phyloP scores from a whole-genome alignment of 30 jellyfish, hydroid and myxozoan species.

The Cassiopea andromeda region DNA sequence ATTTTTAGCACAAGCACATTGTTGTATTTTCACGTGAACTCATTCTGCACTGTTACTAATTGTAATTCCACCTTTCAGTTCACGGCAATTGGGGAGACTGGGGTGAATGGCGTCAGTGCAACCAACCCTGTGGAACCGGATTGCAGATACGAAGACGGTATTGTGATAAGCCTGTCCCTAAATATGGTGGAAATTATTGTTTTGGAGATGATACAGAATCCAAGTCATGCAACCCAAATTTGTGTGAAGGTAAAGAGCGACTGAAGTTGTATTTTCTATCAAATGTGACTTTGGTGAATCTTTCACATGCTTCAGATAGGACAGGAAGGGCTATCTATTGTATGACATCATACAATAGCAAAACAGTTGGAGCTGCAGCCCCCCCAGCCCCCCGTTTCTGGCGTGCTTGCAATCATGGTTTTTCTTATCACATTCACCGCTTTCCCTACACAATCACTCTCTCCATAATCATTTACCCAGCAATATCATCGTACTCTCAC shows the following conservation, averaged over 20 bases:
- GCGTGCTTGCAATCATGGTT: neutral
- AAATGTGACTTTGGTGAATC: neutral
- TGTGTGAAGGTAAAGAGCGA: constrained; percentile 21
- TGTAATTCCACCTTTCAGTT: constrained; percentile 1
- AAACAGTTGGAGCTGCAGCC: neutral
- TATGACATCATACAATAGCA: neutral
- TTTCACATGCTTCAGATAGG: neutral
- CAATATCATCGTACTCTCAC: no score
- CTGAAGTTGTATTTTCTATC: neutral
- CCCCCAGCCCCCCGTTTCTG: neutral
- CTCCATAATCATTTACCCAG: no score
- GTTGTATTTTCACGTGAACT: no score
- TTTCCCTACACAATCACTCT: no score
- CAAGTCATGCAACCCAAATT: constrained; percentile 3
- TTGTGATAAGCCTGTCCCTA: constrained; percentile 44
- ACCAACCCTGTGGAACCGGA: constrained; percentile 56
- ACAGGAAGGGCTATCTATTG: neutral
- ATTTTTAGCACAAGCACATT: no score
- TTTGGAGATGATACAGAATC: constrained; percentile 10
- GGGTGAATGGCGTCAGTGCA: constrained; percentile 40
- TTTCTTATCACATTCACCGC: no score
- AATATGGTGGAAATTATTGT: constrained; percentile 27
- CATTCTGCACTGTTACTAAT: neutral
- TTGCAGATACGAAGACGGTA: constrained; percentile 20
- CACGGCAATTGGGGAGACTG: constrained; percentile 60